phyloP scores from a whole-genome alignment of 1,140 invertebrate species.

The Matsumurasca onukii region DNA sequence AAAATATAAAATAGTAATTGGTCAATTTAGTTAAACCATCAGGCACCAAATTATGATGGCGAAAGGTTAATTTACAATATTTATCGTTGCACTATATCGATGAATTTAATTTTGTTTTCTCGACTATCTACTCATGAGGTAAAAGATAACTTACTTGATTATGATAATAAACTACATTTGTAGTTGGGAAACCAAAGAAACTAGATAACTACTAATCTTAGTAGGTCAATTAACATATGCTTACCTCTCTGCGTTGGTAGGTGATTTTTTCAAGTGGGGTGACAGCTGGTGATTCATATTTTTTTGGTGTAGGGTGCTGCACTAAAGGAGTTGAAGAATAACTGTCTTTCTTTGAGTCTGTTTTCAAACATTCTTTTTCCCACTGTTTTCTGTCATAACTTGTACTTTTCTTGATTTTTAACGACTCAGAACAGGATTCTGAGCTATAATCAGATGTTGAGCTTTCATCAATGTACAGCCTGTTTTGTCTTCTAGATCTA shows the following conservation, averaged over 20 bases:
- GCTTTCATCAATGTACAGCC: slow-evolving; percentile 5
- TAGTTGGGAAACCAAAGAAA: too few species aligned
- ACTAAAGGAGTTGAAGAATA: not conserved
- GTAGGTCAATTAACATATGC: too few species aligned
- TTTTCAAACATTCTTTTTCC: not conserved
- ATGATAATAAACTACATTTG: too few species aligned
- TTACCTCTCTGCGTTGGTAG: not conserved
- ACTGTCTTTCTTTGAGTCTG: not conserved
- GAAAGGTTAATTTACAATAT: too few species aligned
- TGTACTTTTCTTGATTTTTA: slow-evolving; percentile 3
- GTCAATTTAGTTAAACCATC: too few species aligned
- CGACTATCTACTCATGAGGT: too few species aligned
- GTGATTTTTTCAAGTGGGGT: not conserved
- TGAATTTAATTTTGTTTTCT: too few species aligned
- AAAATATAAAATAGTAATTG: too few species aligned
- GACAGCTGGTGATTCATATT: not conserved
- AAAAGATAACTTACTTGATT: too few species aligned
- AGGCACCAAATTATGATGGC: too few species aligned
- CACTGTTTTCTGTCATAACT: slow-evolving; percentile 6
- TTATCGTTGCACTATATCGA: too few species aligned
- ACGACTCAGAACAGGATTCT: slow-evolving; percentile 6
- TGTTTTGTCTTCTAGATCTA: slow-evolving; percentile 1
- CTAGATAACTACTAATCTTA: too few species aligned
- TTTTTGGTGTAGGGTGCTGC: not conserved
- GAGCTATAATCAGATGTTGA: slow-evolving; percentile 20